Conservation (phyloP, 2,113 vertebrate species). For the Natator depressus region DNA sequence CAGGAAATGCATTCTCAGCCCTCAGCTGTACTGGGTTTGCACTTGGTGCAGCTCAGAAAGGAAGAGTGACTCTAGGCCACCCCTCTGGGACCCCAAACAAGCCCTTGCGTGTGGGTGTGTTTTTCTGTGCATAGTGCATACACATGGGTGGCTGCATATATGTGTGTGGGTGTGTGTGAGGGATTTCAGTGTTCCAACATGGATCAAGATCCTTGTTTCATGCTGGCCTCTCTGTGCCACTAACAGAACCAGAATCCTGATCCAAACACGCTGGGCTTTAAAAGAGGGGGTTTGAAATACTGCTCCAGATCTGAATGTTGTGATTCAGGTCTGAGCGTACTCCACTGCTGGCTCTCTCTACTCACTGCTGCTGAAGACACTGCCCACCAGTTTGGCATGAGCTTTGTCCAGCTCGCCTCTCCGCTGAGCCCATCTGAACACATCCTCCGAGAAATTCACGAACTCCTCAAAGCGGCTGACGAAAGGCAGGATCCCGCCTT, state of each 20-base stretch:
- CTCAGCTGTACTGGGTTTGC: background rate
- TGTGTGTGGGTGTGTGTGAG: too few relatives aligned
- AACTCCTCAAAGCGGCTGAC: conserved; percentile 56
- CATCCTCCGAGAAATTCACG: conserved; percentile 17
- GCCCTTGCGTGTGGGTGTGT: background rate
- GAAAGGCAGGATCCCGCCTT: conserved; percentile 45
- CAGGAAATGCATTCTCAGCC: background rate
- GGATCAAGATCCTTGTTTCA: background rate
- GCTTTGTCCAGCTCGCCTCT: conserved; percentile 57
- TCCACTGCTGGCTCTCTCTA: background rate
- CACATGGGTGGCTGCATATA: background rate
- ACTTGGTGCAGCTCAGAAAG: background rate
- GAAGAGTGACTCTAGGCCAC: background rate
- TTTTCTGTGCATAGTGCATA: background rate
- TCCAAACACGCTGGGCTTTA: background rate
- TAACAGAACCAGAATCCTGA: background rate
- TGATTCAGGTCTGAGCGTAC: background rate
- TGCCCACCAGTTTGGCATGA: conserved; percentile 25
- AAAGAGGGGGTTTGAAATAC: background rate
- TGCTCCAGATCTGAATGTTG: background rate
- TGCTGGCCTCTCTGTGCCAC: background rate
- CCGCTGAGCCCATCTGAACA: conserved; percentile 1
- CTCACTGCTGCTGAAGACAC: conserved; percentile 67
- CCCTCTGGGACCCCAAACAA: background rate
- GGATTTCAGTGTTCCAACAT: background rate